These are phyloP conservation scores for Hybos culiciformis DNA, from an alignment of 2,888 invertebrate species.

Conservation along the genomic window DNA sequence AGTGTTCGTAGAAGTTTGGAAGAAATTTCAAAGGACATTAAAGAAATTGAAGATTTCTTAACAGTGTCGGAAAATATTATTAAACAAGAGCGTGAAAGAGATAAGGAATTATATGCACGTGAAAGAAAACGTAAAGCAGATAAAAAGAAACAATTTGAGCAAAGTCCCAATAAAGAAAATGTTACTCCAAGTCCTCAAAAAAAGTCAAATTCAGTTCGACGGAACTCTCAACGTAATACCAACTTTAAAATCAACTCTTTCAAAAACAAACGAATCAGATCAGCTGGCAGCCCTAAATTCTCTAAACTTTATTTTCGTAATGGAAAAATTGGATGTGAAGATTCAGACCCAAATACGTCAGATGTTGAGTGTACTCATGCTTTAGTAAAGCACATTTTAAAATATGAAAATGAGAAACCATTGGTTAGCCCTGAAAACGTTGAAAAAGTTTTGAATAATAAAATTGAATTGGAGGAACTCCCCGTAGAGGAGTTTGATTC, in stretches of 20 bases:
- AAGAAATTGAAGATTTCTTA: conserved; percentile 34
- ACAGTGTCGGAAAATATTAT: conserved; percentile 32
- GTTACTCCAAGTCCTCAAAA: conserved; percentile 26
- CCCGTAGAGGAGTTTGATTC: conserved; percentile 21
- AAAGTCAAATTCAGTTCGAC: conserved; percentile 13
- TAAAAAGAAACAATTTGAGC: conserved; percentile 9
- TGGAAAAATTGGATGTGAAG: conserved; percentile 34
- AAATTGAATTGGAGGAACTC: conserved; percentile 15
- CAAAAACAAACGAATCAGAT: conserved; percentile 21
- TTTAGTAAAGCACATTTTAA: conserved; percentile 33
- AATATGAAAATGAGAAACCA: conserved; percentile 32
- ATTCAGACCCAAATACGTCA: conserved; percentile 29
- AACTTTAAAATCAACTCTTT: conserved; percentile 34
- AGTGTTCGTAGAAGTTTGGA: conserved; percentile 32
- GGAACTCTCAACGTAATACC: conserved; percentile 17
- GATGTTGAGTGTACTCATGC: conserved; percentile 35
- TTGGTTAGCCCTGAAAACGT: conserved; percentile 34
- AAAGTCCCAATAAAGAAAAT: conserved; percentile 28
- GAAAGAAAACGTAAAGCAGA: conserved; percentile 16
- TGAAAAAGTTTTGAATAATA: conserved; percentile 22
- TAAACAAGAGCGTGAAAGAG: conserved; percentile 27
- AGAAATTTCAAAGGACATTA: conserved; percentile 34
- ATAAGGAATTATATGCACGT: conserved; percentile 20
- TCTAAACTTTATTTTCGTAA: conserved; percentile 34
- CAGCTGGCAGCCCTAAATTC: conserved; percentile 28